These are phyloP conservation scores for Kryphioiulus occultus DNA, from an alignment of 2,888 invertebrate species.

Conservation along the genomic window DNA sequence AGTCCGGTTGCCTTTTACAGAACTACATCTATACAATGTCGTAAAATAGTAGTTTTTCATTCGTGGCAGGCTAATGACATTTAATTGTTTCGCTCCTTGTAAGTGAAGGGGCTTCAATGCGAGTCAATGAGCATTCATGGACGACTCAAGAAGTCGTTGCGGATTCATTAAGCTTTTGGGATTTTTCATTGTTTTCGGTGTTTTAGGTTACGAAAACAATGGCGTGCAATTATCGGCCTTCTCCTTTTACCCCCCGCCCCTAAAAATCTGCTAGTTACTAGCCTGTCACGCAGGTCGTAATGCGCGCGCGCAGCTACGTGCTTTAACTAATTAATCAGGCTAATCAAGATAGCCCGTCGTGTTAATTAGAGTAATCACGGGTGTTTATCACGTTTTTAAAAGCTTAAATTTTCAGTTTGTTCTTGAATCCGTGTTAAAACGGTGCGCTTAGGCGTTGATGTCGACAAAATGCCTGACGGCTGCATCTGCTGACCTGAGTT, in stretches of 20 bases:
- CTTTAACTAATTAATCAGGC: conserved; percentile 21
- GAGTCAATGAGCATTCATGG: too few relatives aligned
- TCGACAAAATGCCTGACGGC: conserved; percentile 12
- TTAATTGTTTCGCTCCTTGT: too few relatives aligned
- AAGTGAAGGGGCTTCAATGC: too few relatives aligned
- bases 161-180: too few relatives aligned
- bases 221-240: not conserved
- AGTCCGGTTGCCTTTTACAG: too few relatives aligned
- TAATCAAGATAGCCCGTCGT: conserved; percentile 30
- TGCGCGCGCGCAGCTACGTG: not conserved
- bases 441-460: conserved; percentile 2
- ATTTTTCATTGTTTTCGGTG: not conserved
- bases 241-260: not conserved
- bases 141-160: too few relatives aligned
- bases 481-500: not conserved
- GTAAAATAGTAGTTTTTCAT: too few relatives aligned
- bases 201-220: not conserved
- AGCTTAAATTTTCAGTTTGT: conserved; percentile 31
- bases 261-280: not conserved
- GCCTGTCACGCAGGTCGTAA: not conserved
- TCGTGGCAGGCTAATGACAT: too few relatives aligned
- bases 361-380: conserved; percentile 19
- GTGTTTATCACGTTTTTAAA: conserved; percentile 1
- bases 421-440: not conserved
- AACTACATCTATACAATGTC: too few relatives aligned